Conservation (phyloP, 2,113 vertebrate species). For the Formicarius rufipectus region DNA sequence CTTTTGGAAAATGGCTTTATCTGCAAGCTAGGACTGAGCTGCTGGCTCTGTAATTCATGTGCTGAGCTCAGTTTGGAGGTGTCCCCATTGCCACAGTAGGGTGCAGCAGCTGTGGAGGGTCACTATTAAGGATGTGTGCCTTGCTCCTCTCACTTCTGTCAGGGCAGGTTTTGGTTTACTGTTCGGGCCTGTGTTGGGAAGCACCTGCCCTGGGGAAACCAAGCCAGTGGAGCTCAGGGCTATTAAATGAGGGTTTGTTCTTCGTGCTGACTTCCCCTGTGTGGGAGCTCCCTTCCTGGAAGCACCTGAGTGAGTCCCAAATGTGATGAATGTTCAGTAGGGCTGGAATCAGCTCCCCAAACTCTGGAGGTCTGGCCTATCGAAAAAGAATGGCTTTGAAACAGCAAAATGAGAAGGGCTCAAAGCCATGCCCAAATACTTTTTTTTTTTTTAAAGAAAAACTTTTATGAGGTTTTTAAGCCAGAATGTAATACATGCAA, state of each 20-base stretch:
- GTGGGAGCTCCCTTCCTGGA: neutral
- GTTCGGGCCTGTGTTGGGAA: neutral
- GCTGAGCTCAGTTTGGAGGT: neutral
- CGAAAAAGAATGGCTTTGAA: neutral
- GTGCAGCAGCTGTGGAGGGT: neutral
- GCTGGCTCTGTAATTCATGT: accelerated
- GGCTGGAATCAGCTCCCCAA: neutral
- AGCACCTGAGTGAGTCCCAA: accelerated
- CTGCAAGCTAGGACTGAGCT: neutral
- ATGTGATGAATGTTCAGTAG: neutral
- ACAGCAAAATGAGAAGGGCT: neutral
- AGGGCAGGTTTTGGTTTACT: neutral
- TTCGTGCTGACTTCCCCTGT: neutral
- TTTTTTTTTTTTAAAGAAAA: neutral
- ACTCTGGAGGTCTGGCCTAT: neutral
- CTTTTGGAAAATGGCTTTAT: neutral
- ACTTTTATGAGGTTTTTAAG: neutral
- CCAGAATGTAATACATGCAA: neutral
- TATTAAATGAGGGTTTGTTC: neutral
- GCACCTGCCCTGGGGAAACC: neutral
- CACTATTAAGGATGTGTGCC: accelerated
- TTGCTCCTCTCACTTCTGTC: neutral
- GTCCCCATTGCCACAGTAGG: neutral
- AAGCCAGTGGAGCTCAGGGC: neutral
- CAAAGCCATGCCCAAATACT: neutral